Evolutionary conservation across 2,888 invertebrate species (phyloP).

Genomic region (Metopia argyrocephala): DNA sequence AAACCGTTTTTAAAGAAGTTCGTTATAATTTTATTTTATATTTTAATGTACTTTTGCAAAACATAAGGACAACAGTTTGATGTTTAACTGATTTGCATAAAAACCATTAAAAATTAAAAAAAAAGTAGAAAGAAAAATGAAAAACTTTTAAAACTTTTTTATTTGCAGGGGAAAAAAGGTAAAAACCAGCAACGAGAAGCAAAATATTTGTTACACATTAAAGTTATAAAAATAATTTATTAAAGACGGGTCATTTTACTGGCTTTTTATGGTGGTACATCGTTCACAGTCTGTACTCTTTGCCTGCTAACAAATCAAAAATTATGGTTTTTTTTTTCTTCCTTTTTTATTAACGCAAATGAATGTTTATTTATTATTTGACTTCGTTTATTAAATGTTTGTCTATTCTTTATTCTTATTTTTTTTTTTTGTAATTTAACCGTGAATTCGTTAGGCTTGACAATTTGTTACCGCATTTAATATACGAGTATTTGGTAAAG

Average conservation of each 20-base stretch:
- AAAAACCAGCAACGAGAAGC: conserved; percentile 36
- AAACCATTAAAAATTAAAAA: conserved; percentile 46
- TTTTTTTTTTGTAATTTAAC: conserved; percentile 27
- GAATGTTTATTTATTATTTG: conserved; percentile 65
- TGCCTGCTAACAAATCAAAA: conserved; percentile 54
- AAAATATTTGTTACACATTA: conserved; percentile 54
- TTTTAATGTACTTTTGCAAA: conserved; percentile 31
- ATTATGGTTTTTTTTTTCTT: conserved; percentile 39
- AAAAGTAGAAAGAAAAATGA: not conserved
- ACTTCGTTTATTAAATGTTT: conserved; percentile 66
- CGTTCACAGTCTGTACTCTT: not conserved
- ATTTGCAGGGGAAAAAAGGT: conserved; percentile 34
- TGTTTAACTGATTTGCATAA: conserved; percentile 59
- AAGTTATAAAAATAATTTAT: not conserved
- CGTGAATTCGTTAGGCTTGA: conserved; percentile 66
- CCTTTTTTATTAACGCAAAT: conserved; percentile 25
- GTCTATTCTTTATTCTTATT: conserved; percentile 5
- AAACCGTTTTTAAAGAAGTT: conserved; percentile 25
- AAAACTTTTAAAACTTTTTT: conserved; percentile 28
- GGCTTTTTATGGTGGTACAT: conserved; percentile 1
- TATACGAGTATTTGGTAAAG: conserved; percentile 36
- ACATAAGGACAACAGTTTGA: not conserved
- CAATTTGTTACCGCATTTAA: conserved; percentile 60
- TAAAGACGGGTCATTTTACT: conserved; percentile 41
- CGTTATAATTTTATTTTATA: conserved; percentile 36